These are phyloP conservation scores for Caenorhabditis latens DNA, from an alignment of 1,140 invertebrate genomes.

Conservation along the genomic window DNA sequence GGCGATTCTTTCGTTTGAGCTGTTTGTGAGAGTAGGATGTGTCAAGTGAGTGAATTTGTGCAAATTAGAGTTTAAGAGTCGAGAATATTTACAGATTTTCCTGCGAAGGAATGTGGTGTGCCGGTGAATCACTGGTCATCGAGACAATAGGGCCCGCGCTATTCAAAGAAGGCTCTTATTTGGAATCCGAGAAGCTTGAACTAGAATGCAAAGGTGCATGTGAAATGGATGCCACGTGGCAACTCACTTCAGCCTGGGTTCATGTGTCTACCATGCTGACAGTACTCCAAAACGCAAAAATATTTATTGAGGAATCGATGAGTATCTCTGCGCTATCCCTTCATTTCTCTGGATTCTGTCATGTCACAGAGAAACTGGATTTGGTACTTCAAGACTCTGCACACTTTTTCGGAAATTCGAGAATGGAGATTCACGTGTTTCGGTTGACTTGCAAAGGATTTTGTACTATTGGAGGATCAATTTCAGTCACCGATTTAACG, in stretches of 20 bases:
- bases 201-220: background rate
- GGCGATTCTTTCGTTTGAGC: conserved; percentile 39
- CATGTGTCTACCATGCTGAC: background rate
- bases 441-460: conserved; percentile 30
- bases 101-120: conserved; percentile 59
- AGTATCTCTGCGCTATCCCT: background rate
- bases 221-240: conserved; percentile 46
- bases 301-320: conserved; percentile 54
- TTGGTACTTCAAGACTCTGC: conserved; percentile 45
- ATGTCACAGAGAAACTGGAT: conserved; percentile 43
- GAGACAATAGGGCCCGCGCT: background rate
- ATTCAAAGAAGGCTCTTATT: conserved; percentile 37
- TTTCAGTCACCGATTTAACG: conserved; percentile 12
- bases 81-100: conserved; percentile 17
- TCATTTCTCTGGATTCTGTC: conserved; percentile 29
- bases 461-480: conserved; percentile 56
- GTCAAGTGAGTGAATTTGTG: conserved; percentile 44
- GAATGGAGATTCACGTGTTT: conserved; percentile 46
- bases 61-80: no score
- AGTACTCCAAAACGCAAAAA: conserved; percentile 10
- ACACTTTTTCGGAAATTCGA: conserved; percentile 52
- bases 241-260: conserved; percentile 38
- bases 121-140: conserved; percentile 21
- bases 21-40: conserved; percentile 49
- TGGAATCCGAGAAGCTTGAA: conserved; percentile 57